Percentiles rank a stretch among this genome's conserved stretches.
Conservation (phyloP, 2,797 vertebrate species). For the Coccyzus lansbergi region DNA sequence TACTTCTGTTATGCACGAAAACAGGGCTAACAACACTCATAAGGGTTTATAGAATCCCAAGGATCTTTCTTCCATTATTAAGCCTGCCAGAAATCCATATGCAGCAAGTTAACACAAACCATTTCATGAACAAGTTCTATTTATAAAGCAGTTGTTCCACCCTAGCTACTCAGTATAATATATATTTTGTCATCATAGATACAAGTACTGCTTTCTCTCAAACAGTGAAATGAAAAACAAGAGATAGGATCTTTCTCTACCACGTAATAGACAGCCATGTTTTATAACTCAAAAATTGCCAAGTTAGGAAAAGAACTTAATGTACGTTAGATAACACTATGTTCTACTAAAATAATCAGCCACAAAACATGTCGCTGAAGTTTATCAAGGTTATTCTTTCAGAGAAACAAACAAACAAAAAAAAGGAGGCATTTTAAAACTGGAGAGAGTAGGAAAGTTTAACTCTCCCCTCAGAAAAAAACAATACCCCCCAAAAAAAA, state of each 20-base stretch:
- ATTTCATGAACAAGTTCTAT: conserved; percentile 42
- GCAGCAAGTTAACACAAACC: conserved; percentile 45
- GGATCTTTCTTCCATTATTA: background rate
- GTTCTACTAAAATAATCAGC: background rate
- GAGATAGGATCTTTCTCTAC: conserved; percentile 53
- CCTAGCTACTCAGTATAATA: conserved; percentile 43
- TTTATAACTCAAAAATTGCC: conserved; percentile 30
- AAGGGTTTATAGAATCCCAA: background rate
- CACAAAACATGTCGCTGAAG: background rate
- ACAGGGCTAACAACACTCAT: background rate
- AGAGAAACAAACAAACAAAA: background rate
- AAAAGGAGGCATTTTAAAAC: background rate
- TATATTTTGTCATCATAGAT: conserved; percentile 59
- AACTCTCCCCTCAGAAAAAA: background rate
- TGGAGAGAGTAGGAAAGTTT: accelerated
- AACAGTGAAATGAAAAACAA: conserved; percentile 57
- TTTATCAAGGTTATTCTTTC: background rate
- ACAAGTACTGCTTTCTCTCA: conserved; percentile 70
- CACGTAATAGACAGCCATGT: background rate
- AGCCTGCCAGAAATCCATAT: conserved; percentile 3
- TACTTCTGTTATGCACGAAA: background rate
- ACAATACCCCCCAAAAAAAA: too few relatives aligned
- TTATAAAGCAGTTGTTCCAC: conserved; percentile 64
- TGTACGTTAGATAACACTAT: background rate
- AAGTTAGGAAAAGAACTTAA: conserved; percentile 62